A percentile compares a stretch with the other conserved stretches of the same genome.
Conservation (phyloP, 1,140 invertebrate species). For the Delia radicum region DNA sequence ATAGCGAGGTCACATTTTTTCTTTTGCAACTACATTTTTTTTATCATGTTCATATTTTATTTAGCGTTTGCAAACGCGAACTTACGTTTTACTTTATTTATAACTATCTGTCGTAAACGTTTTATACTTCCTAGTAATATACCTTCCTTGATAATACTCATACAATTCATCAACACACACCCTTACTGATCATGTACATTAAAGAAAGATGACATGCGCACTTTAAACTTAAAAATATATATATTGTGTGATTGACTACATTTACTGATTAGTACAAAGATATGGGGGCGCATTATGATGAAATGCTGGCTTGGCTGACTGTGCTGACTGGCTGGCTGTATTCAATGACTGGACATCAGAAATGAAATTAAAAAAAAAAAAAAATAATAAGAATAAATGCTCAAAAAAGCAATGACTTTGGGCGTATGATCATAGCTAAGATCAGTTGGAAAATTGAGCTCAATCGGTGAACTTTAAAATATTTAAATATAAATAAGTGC, state of each 20-base stretch:
- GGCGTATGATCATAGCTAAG: slow-evolving; percentile 50
- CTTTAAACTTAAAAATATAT: neutral
- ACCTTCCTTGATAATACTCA: neutral
- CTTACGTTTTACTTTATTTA: no score
- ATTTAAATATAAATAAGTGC: no score
- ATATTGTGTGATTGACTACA: slow-evolving; percentile 14
- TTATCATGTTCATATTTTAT: no score
- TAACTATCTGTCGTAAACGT: no score
- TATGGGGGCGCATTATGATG: slow-evolving; percentile 23
- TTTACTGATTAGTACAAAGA: slow-evolving; percentile 11
- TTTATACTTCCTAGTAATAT: no score
- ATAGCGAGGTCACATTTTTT: no score
- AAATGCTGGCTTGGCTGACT: slow-evolving; percentile 9
- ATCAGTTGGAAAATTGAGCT: slow-evolving; percentile 54
- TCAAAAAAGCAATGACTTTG: slow-evolving; percentile 42
- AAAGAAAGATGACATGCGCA: slow-evolving; percentile 21
- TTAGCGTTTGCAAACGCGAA: no score
- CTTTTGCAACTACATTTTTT: no score
- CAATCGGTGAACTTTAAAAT: slow-evolving; percentile 43
- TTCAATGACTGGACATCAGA: slow-evolving; percentile 5
- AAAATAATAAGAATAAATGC: slow-evolving; percentile 2
- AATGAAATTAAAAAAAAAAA: slow-evolving; percentile 6
- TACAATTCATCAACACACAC: neutral
- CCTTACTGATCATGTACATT: no score
- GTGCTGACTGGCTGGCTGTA: neutral